A percentile compares a stretch with the other conserved stretches of the same genome.
Conservation (phyloP, 1,140 invertebrate genomes). For the Muscidifurax raptorellus region DNA sequence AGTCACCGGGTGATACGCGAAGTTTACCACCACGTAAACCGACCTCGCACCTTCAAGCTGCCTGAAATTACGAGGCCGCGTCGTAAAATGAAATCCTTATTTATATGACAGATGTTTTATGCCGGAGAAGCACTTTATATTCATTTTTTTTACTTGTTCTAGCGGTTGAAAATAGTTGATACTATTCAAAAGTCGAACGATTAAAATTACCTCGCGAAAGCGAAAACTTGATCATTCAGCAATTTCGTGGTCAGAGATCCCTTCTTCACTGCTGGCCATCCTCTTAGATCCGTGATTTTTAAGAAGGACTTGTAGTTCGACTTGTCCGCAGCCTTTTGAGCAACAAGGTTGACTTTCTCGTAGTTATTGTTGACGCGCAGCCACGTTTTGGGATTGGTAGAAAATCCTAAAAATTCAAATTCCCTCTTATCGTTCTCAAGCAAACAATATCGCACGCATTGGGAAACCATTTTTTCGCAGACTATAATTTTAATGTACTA, state of each 20-base stretch:
- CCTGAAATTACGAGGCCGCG: conserved; percentile 48
- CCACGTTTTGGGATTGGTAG: conserved; percentile 79
- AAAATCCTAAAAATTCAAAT: conserved; percentile 76
- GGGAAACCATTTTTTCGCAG: no score
- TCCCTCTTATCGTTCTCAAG: conserved; percentile 58
- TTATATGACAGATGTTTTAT: not conserved
- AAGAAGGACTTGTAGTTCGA: conserved; percentile 76
- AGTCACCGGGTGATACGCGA: conserved; percentile 64
- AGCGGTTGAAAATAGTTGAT: not conserved
- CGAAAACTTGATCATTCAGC: conserved; percentile 70
- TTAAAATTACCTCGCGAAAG: conserved; percentile 69
- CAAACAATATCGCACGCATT: no score
- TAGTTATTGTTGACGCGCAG: conserved; percentile 80
- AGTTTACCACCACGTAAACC: conserved; percentile 74
- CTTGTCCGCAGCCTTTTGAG: conserved; percentile 65
- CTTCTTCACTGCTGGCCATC: conserved; percentile 65
- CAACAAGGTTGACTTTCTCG: conserved; percentile 73
- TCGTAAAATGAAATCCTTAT: not conserved
- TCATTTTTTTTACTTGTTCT: no score
- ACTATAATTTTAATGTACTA: no score
- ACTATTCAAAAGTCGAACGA: not conserved
- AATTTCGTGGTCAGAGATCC: conserved; percentile 68
- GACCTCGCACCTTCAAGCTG: conserved; percentile 28
- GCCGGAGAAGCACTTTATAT: no score
- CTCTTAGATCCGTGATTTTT: conserved; percentile 69